phyloP scores from a whole-genome alignment of 2,797 vertebrate species.

The Sardinella longiceps region DNA sequence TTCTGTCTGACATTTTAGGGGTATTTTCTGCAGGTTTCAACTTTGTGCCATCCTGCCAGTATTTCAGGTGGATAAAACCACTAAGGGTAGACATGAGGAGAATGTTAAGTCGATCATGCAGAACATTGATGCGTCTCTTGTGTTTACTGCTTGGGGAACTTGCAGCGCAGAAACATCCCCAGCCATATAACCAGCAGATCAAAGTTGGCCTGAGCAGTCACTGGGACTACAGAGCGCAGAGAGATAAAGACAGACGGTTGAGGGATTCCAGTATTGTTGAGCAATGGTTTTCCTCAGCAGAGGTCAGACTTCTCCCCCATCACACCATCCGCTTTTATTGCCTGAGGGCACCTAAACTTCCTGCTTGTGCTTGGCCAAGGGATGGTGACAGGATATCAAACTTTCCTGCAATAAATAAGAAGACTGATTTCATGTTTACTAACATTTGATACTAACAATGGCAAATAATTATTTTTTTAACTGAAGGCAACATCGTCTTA shows the following conservation, averaged over 20 bases:
- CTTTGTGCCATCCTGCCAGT: background rate
- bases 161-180: constrained; percentile 15
- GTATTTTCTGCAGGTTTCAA: background rate
- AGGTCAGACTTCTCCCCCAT: background rate
- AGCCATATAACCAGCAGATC: constrained; percentile 40
- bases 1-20: background rate
- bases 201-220: constrained; percentile 34
- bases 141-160: background rate
- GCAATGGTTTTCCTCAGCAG: background rate
- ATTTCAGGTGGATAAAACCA: background rate
- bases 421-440: too few species aligned
- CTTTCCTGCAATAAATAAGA: background rate
- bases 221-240: background rate
- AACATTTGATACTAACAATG: too few species aligned
- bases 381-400: background rate
- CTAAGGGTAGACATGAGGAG: constrained; percentile 37
- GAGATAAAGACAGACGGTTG: background rate
- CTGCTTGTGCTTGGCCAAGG: background rate
- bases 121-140: constrained; percentile 36
- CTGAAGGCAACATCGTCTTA: too few species aligned
- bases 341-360: background rate
- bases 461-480: too few species aligned
- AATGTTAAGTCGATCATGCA: constrained; percentile 43
- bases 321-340: background rate
- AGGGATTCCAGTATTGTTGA: constrained; percentile 12